A percentile compares a stretch with the other conserved stretches of the same genome.
Evolutionary conservation across 1,140 invertebrate species (phyloP).

Genomic region (Drosophila virilis): DNA sequence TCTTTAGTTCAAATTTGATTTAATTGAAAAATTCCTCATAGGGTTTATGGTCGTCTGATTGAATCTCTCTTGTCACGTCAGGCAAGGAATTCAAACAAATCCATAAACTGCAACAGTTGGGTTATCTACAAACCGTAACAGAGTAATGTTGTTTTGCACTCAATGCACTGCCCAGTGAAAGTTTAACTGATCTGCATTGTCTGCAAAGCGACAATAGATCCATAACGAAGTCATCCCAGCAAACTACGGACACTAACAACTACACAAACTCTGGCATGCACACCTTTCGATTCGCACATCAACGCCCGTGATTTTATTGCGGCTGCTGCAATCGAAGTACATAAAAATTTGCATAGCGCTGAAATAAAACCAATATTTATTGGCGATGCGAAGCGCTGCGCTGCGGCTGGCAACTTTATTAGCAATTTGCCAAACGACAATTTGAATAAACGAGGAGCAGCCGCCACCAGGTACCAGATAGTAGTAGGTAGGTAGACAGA

Average conservation of each 20-base stretch:
- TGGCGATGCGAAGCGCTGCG: slow-evolving; percentile 15
- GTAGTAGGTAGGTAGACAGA: slow-evolving; percentile 1
- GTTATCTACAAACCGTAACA: slow-evolving; percentile 15
- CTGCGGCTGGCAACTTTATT: slow-evolving; percentile 58
- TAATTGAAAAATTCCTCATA: too few species aligned
- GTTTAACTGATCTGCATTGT: slow-evolving; percentile 39
- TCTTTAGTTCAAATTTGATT: too few species aligned
- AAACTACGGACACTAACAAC: not conserved
- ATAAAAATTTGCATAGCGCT: slow-evolving; percentile 41
- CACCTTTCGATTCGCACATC: slow-evolving; percentile 31
- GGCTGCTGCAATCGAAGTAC: slow-evolving; percentile 38
- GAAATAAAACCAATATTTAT: slow-evolving; percentile 69
- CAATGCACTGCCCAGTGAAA: slow-evolving; percentile 28
- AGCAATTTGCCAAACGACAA: slow-evolving; percentile 61
- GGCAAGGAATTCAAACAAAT: too few species aligned
- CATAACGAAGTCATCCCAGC: slow-evolving; percentile 34
- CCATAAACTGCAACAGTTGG: not conserved
- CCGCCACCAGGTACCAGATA: slow-evolving; percentile 19
- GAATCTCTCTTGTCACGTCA: too few species aligned
- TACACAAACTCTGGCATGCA: too few species aligned
- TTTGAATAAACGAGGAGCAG: slow-evolving; percentile 57
- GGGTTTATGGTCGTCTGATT: too few species aligned
- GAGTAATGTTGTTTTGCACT: slow-evolving; percentile 11
- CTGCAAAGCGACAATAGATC: slow-evolving; percentile 24
- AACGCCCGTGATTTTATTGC: slow-evolving; percentile 16